Conservation (phyloP, 2,113 vertebrate genomes). For the Carassius gibelio region DNA sequence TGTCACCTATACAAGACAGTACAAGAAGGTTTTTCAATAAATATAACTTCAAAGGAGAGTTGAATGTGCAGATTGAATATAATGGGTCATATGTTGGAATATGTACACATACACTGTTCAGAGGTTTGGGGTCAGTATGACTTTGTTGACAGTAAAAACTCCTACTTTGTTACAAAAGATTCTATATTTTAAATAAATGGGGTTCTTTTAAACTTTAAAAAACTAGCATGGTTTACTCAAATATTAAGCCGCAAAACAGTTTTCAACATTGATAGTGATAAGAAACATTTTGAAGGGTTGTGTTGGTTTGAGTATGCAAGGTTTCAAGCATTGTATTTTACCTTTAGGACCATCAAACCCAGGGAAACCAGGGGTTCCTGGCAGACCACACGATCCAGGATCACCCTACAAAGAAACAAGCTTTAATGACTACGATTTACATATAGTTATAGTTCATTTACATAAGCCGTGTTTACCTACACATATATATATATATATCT, state of each 20-base stretch:
- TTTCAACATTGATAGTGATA: not conserved
- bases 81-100: too few species aligned
- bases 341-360: slow-evolving; percentile 70
- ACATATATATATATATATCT: not conserved
- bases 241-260: not conserved
- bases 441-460: not conserved
- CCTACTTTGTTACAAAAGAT: not conserved
- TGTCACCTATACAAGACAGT: slow-evolving; percentile 64
- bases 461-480: not conserved
- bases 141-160: too few species aligned
- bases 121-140: not conserved
- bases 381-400: slow-evolving; percentile 59
- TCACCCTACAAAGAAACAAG: slow-evolving; percentile 64
- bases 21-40: not conserved
- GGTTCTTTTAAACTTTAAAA: too few species aligned
- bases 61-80: not conserved
- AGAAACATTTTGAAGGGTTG: not conserved
- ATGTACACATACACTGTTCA: not conserved
- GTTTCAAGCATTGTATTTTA: slow-evolving; percentile 41
- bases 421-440: not conserved
- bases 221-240: too few species aligned
- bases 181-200: not conserved
- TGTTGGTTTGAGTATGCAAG: not conserved
- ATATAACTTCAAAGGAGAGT: not conserved
- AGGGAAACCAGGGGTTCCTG: slow-evolving; percentile 59